Base-by-base conservation (phyloP, 1,140 invertebrate species). In the Aphelenchoides besseyi region DNA sequence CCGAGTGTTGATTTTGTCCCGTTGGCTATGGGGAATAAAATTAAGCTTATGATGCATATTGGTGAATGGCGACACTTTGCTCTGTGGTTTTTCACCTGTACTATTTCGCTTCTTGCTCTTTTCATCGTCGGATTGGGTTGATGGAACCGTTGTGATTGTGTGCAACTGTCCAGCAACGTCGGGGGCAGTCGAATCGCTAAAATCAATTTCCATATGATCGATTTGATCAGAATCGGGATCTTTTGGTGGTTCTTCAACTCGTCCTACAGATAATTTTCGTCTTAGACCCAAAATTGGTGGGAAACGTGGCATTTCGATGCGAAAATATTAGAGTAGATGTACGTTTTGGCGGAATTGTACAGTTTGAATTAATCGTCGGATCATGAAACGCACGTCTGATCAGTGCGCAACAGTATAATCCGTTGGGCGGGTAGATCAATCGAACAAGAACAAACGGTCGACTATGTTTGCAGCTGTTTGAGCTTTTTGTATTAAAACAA, bases 1-100 rank as follows among this genome's bases (percentile, higher is more conserved):
- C 16, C 69, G 79, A 30, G 82, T 84, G 68, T 83, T 83, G 2
- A 83, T 68, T 64, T 84, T 74, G 12, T 78, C 81, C 36, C 82
- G 82, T 32, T 78, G 71, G 54, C 72, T 78, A 36, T 73, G 76
- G 3, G 82, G 82, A 64, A 83, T 83, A 54, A 84, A 18, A 23
- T 73, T 81, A 29, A 78, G 37, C 61, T 78, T 78, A 18, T 57
- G 32, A 16, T 81, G 64, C 76, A 78, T 78, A 29, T 74, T 69
- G 18, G 48, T 69, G 57, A 78, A 71, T 3, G 68, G 68, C 52
- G 63, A 66, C 16, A 66, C 63, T 3, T 66, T 66, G 8, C 63
- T 53, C 12, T 37, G 30, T 12, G 63, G 63, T 33, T 66, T 66
- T n/a, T 30, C 18, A 12, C 12, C 26, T 28, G 63, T 66, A 12